Percentiles rank a stretch among this genome's conserved stretches.
Conservation (phyloP, 2,113 vertebrate genomes). For the Camarhynchus parvulus region DNA sequence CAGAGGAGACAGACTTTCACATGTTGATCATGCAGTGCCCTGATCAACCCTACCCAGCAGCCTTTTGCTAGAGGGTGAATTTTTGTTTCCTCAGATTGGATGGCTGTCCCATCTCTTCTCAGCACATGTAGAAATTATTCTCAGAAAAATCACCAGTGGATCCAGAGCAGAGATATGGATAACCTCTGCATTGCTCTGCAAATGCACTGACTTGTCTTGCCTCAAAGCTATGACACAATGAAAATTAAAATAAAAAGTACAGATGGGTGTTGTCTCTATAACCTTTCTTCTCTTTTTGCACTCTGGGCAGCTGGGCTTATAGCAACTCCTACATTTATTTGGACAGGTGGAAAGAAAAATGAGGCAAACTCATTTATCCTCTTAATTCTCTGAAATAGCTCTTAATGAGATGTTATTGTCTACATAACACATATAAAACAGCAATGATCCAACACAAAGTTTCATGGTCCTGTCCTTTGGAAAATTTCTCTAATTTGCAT, state of each 20-base stretch:
- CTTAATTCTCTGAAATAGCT: background rate
- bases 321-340: background rate
- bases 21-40: accelerated
- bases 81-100: background rate
- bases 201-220: background rate
- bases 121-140: background rate
- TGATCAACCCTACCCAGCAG: background rate
- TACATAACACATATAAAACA: background rate
- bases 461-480: background rate
- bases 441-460: background rate
- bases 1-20: background rate
- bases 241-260: background rate
- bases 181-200: background rate
- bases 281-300: background rate
- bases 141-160: background rate
- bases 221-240: background rate
- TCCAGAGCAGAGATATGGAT: background rate
- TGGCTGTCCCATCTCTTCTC: background rate
- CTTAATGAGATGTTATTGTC: background rate
- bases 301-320: background rate
- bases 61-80: background rate
- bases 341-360: background rate
- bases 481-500: background rate
- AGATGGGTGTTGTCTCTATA: background rate
- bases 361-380: background rate